These are phyloP conservation scores for Condylostylus longicornis DNA, from an alignment of 1,140 invertebrate species.

Conservation along the genomic window DNA sequence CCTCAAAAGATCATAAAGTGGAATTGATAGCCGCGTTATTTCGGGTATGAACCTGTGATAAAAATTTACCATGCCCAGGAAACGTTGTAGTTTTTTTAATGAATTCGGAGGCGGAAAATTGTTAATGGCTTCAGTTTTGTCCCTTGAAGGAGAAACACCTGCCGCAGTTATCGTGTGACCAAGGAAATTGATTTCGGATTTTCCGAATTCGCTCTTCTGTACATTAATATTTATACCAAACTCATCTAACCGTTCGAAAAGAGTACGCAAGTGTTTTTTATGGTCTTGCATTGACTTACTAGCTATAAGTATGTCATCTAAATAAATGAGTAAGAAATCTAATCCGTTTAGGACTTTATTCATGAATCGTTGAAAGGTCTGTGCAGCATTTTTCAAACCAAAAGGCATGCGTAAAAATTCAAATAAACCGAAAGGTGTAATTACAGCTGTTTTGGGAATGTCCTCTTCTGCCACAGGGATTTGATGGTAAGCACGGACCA, in stretches of 20 bases:
- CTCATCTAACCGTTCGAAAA: slow-evolving; percentile 11
- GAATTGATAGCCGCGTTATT: no score
- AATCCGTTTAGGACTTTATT: slow-evolving; percentile 5
- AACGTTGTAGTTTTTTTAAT: slow-evolving; percentile 16
- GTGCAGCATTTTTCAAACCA: slow-evolving; percentile 16
- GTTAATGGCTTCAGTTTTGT: slow-evolving; percentile 12
- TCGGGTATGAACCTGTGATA: slow-evolving; percentile 6
- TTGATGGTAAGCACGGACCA: slow-evolving; percentile 35
- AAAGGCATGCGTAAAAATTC: slow-evolving; percentile 19
- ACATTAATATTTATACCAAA: slow-evolving; percentile 15
- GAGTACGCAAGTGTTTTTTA: slow-evolving; percentile 9
- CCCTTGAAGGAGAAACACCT: slow-evolving; percentile 12
- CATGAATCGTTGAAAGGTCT: slow-evolving; percentile 7
- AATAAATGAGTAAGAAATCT: slow-evolving; percentile 8
- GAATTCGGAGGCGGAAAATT: slow-evolving; percentile 8
- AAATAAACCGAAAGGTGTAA: slow-evolving; percentile 23
- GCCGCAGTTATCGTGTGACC: slow-evolving; percentile 10
- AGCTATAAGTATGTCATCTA: slow-evolving; percentile 34
- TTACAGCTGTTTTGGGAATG: slow-evolving; percentile 27
- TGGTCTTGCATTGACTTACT: slow-evolving; percentile 18
- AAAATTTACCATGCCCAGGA: slow-evolving; percentile 32
- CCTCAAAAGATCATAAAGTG: no score
- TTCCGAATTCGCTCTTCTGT: slow-evolving; percentile 17
- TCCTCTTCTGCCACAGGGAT: slow-evolving; percentile 21
- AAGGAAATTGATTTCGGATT: slow-evolving; percentile 14